Base-by-base conservation (phyloP, 2,113 vertebrate species). In the Eupsittula cactorum region DNA sequence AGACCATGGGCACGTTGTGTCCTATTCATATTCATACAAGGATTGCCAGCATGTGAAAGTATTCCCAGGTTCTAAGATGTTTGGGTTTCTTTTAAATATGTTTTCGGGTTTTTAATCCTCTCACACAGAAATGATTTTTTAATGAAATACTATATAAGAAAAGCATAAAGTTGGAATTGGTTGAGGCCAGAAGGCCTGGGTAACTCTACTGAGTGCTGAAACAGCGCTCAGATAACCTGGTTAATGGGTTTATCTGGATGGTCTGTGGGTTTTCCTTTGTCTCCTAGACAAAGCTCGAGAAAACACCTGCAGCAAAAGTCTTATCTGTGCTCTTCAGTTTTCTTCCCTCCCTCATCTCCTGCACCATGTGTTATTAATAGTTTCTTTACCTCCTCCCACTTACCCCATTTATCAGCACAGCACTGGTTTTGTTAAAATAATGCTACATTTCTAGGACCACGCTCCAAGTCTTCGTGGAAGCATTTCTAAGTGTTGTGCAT, bases 221-320 rank as follows among this genome's bases (percentile, higher is more conserved):
- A 82, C 18, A 65, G 83, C 33, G 28, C 63, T 97, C 67, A 87
- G 82, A 71, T 90, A 88, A 90, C 75, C 85, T 74, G 64, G 35
- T 70, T 94, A 96, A 92, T 86, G 85, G 73, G 85, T 73, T 96
- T 93, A 88, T 94, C 85, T 64, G 80, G 50, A 88, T 47, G 42
- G 76, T 80, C 88, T 86, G 46, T 69, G 46, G 76, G 68, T 74
- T 95, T 94, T 80, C 80, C 80, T 86, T 95, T 88, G 53, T 92
- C 91, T 83, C 80, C 76, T 23, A 81, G 86, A 55, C 76, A 95
- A 81, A 95, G 93, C 55, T 60, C 57, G 55, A 92, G 76, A 94
- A 80, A 94, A 81, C 80, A 90, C 92, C 86, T 67, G 85, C 90
- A 95, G 82, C 42, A 95, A 82, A 94, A 95, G 81, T 88, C 64